phyloP scores from a whole-genome alignment of 2,888 invertebrate genomes.

The Dasypolia templi region DNA sequence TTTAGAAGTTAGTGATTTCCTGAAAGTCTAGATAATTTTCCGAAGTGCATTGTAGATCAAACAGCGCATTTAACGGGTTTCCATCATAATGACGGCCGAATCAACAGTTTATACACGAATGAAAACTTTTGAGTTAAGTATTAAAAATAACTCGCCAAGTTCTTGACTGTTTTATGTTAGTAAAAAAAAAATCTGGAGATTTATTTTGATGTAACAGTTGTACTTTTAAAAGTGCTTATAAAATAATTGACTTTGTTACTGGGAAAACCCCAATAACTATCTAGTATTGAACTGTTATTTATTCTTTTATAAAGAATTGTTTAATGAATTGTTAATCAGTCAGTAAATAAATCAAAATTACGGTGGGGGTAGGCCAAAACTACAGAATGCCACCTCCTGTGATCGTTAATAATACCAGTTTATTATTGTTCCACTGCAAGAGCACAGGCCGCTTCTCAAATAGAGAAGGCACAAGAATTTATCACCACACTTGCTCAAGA shows the following conservation, averaged over 20 bases:
- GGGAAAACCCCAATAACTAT: neutral
- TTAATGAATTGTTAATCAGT: neutral
- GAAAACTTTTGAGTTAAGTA: slow-evolving; percentile 2
- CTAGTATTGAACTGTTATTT: neutral
- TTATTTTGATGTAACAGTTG: neutral
- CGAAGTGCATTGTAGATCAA: neutral
- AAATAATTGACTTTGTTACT: neutral
- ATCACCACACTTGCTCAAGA: too few species aligned
- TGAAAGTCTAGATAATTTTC: neutral
- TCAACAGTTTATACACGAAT: neutral
- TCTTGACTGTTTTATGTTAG: neutral
- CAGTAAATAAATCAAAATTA: too few species aligned
- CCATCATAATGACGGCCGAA: neutral
- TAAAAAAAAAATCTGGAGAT: neutral
- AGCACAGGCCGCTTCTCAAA: too few species aligned
- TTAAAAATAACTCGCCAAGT: slow-evolving; percentile 8
- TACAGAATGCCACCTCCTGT: too few species aligned
- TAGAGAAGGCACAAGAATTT: too few species aligned
- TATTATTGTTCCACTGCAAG: too few species aligned
- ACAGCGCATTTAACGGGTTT: neutral
- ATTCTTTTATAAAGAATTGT: neutral
- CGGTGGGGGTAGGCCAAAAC: too few species aligned
- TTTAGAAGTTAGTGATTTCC: neutral
- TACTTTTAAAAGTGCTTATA: neutral
- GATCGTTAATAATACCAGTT: too few species aligned